phyloP scores from a whole-genome alignment of 2,113 vertebrate genomes.

The Delphinus delphis region DNA sequence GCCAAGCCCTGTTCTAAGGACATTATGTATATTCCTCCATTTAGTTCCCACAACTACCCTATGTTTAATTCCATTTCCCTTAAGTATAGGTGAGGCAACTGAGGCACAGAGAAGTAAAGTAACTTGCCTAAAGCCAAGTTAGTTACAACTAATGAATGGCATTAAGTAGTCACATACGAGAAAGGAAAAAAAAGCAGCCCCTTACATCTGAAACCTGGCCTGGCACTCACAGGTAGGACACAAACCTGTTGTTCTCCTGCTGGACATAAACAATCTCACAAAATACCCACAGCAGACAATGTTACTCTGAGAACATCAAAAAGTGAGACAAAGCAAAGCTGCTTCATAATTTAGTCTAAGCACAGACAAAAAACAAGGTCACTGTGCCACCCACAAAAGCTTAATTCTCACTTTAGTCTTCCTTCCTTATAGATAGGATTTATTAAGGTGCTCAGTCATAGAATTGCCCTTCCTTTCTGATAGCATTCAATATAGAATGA shows the following conservation, averaged over 20 bases:
- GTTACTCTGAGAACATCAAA: constrained; percentile 32
- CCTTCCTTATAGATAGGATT: neutral
- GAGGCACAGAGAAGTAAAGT: constrained; percentile 21
- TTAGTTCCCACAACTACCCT: neutral
- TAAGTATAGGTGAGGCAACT: neutral
- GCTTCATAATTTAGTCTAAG: constrained; percentile 22
- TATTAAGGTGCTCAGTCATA: neutral
- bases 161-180: neutral
- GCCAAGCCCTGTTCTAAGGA: constrained; percentile 25
- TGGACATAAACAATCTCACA: constrained; percentile 9
- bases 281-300: neutral
- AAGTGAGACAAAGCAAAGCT: constrained; percentile 1
- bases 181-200: neutral
- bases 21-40: neutral
- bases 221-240: neutral
- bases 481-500: neutral
- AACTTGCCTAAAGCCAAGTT: neutral
- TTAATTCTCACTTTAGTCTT: neutral
- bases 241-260: neutral
- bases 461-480: constrained; percentile 15
- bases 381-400: neutral
- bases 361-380: constrained; percentile 41
- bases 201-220: neutral
- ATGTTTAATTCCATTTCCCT: constrained; percentile 21
- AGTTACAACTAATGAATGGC: neutral